These are phyloP conservation scores for Oenanthe melanoleuca DNA, from an alignment of 2,113 vertebrate genomes.

Conservation along the genomic window DNA sequence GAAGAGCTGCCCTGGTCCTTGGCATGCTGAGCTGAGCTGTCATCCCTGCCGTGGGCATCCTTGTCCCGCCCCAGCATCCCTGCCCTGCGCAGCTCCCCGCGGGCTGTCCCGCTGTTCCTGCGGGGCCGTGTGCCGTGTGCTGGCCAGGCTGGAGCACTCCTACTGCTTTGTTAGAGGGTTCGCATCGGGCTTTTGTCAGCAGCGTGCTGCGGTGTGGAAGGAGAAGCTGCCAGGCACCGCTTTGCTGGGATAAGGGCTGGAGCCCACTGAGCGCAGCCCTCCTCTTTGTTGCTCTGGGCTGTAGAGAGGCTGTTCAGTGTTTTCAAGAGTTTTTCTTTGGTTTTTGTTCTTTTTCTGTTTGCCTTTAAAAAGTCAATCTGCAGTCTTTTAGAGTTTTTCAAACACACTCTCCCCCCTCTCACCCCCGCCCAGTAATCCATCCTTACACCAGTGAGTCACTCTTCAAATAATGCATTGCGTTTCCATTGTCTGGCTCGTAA, in stretches of 20 bases:
- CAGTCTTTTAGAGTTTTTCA: not conserved
- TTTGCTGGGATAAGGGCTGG: not conserved
- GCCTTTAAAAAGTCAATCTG: conserved; percentile 19
- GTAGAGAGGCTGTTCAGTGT: not conserved
- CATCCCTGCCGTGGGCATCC: not conserved
- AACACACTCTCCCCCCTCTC: not conserved
- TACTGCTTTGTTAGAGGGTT: not conserved
- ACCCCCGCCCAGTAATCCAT: conserved; percentile 1
- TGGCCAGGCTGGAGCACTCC: not conserved
- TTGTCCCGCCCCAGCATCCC: fast-evolving
- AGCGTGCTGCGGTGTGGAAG: not conserved
- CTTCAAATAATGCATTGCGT: conserved; percentile 47
- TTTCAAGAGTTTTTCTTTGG: not conserved
- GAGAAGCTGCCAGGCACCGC: not conserved
- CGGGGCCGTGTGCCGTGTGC: fast-evolving
- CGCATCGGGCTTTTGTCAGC: not conserved
- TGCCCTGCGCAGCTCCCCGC: no score
- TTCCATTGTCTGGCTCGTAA: conserved; percentile 53
- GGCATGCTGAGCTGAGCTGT: not conserved
- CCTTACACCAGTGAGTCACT: conserved; percentile 49
- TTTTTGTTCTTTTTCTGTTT: conserved; percentile 36
- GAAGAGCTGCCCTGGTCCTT: not conserved
- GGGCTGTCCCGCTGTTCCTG: not conserved
- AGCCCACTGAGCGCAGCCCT: not conserved
- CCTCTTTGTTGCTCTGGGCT: not conserved